phyloP scores from a whole-genome alignment of 2,888 invertebrate species.

The Fragum sueziense region DNA sequence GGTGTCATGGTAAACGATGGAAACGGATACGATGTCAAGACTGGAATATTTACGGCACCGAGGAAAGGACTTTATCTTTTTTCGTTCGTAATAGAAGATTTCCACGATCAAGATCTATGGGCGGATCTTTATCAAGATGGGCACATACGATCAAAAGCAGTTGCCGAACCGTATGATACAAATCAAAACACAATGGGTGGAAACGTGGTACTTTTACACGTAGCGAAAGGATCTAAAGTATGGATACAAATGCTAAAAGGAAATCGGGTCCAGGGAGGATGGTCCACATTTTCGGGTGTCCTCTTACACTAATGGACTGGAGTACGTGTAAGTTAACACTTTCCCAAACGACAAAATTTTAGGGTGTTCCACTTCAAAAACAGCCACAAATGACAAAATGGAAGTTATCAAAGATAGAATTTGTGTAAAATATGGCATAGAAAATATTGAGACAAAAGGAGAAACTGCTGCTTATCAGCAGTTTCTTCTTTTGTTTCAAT shows the following conservation, averaged over 20 bases:
- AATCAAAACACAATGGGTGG: not conserved
- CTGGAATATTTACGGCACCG: conserved; percentile 3
- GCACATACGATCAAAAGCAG: not conserved
- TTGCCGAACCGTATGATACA: not conserved
- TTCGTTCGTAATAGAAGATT: conserved; percentile 1
- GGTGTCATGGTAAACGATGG: conserved; percentile 8
- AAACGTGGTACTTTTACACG: conserved; percentile 5
- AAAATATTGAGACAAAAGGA: no score
- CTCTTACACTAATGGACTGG: not conserved
- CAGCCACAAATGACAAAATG: no score
- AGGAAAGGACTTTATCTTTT: conserved; percentile 1
- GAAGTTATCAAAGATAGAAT: no score
- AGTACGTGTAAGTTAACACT: no score
- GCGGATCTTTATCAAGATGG: not conserved
- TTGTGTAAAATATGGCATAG: no score
- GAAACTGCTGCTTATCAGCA: no score
- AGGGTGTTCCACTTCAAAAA: no score
- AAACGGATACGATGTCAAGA: conserved; percentile 1
- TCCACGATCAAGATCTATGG: conserved; percentile 10
- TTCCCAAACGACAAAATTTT: no score
- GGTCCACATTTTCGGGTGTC: not conserved
- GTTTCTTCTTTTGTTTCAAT: no score
- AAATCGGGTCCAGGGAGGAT: not conserved
- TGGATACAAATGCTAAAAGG: not conserved
- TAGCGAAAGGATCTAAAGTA: not conserved